Evolutionary conservation across 1,140 invertebrate species (phyloP).

Genomic region (Procambarus virginalis): DNA sequence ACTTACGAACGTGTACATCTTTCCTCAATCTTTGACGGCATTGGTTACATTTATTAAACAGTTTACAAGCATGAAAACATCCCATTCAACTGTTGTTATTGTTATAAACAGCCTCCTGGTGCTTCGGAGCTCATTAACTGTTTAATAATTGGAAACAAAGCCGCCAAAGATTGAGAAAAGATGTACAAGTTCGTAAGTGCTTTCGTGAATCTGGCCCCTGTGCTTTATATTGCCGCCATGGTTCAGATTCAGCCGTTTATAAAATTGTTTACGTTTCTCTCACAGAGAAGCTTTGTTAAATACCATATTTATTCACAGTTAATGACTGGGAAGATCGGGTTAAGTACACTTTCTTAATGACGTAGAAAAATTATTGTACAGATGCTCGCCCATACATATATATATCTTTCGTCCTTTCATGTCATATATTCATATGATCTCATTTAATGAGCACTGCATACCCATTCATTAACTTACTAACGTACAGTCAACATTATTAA

Average conservation of each 20-base stretch:
- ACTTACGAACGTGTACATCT: too few species aligned
- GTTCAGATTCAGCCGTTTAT: background rate
- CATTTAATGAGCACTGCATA: background rate
- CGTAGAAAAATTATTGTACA: conserved; percentile 8
- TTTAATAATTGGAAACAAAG: too few species aligned
- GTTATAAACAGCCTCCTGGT: too few species aligned
- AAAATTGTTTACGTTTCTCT: background rate
- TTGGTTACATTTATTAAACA: too few species aligned
- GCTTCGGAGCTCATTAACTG: too few species aligned
- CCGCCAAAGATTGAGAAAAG: too few species aligned
- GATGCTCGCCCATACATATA: background rate
- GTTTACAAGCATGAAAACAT: too few species aligned
- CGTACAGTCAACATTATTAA: background rate
- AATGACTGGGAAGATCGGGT: background rate
- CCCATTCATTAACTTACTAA: background rate
- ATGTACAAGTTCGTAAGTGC: too few species aligned
- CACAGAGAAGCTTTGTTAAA: background rate
- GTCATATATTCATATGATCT: background rate
- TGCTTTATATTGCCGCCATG: background rate
- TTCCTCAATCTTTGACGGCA: too few species aligned
- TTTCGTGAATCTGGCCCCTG: too few species aligned
- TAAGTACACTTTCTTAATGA: conserved; percentile 12
- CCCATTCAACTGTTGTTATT: too few species aligned
- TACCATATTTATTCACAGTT: background rate
- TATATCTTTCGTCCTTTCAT: background rate